Conservation (phyloP, 1,140 invertebrate genomes). For the Atopsyche davidsoni region DNA sequence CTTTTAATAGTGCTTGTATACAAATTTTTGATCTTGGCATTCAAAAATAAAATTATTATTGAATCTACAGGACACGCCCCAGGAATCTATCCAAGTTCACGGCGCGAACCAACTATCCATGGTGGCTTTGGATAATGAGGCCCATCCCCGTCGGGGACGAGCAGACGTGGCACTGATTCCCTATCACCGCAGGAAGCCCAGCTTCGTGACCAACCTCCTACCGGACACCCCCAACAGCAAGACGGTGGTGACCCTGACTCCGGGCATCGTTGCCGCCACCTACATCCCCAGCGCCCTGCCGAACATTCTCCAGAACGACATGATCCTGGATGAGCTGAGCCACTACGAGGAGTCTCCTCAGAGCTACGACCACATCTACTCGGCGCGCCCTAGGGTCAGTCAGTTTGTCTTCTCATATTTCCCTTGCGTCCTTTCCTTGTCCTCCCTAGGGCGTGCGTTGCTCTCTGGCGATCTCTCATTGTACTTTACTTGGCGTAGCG, state of each 20-base stretch:
- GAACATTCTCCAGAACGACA: conserved; percentile 18
- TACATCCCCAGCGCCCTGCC: conserved; percentile 16
- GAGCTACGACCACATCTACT: conserved; percentile 3
- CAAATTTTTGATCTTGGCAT: too few species aligned
- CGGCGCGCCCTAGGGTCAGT: conserved; percentile 17
- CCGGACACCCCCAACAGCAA: conserved; percentile 14
- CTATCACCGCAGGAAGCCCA: conserved; percentile 6
- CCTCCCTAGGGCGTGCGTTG: too few species aligned
- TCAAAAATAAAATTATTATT: too few species aligned
- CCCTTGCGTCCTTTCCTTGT: background rate
- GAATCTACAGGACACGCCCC: too few species aligned
- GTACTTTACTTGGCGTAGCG: too few species aligned
- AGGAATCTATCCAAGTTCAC: too few species aligned
- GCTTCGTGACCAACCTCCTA: conserved; percentile 17
- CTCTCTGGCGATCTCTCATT: too few species aligned
- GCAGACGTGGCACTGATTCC: too few species aligned
- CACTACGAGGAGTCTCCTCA: conserved; percentile 2
- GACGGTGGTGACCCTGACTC: conserved; percentile 18
- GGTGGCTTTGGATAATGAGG: too few species aligned
- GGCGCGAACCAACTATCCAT: too few species aligned
- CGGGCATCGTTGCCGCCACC: background rate
- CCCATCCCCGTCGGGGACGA: too few species aligned
- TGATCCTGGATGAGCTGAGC: conserved; percentile 11
- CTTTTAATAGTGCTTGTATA: too few species aligned
- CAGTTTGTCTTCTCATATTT: background rate